Evolutionary conservation across 1,140 invertebrate genomes (phyloP).

Genomic region (Branchinecta lindahli): DNA sequence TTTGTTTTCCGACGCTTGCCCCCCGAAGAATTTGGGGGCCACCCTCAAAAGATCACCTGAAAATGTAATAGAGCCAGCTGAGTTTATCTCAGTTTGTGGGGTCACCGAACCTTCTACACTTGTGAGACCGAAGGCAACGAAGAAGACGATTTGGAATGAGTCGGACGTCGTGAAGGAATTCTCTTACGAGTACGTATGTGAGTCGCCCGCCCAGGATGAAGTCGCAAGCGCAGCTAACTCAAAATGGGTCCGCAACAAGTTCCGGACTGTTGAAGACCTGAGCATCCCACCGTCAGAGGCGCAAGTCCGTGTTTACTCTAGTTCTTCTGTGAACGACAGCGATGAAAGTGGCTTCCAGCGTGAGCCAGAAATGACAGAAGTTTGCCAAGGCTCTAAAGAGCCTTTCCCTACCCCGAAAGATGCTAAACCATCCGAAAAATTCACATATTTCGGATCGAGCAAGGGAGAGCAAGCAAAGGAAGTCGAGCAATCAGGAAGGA

Average conservation of each 20-base stretch:
- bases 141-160: slow-evolving; percentile 19
- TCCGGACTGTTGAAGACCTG: slow-evolving; percentile 15
- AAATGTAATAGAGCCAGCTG: background rate
- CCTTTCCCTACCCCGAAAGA: background rate
- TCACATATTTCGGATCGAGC: background rate
- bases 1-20: too few species aligned
- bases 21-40: too few species aligned
- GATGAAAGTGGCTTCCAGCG: background rate
- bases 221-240: slow-evolving; percentile 10
- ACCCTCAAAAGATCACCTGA: too few species aligned
- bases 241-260: slow-evolving; percentile 15
- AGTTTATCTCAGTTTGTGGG: background rate
- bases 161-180: slow-evolving; percentile 18
- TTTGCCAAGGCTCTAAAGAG: background rate
- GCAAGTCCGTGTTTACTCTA: background rate
- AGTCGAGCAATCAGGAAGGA: background rate
- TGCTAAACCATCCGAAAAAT: background rate
- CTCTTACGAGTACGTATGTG: slow-evolving; percentile 17
- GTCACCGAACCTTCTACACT: slow-evolving; percentile 13
- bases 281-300: background rate
- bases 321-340: background rate
- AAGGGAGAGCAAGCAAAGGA: background rate
- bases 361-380: background rate
- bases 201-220: background rate
- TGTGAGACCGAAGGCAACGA: slow-evolving; percentile 14